Evolutionary conservation across 2,888 invertebrate species (phyloP).

Genomic region (Watsonalla binaria): DNA sequence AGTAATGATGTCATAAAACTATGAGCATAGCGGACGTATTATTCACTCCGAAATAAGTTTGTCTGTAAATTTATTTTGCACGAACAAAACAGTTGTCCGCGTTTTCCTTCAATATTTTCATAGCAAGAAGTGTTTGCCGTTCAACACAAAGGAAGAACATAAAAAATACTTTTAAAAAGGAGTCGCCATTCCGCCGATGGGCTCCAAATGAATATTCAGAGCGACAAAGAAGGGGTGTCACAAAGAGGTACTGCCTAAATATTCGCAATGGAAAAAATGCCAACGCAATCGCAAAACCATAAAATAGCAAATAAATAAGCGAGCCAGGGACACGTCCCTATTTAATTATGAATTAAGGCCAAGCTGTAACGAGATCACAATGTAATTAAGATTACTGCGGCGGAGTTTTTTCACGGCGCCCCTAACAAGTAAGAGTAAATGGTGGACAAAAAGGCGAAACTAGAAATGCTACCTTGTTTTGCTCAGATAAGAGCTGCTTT

Average conservation of each 20-base stretch:
- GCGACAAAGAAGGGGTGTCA: slow-evolving; percentile 66
- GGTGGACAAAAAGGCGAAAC: slow-evolving; percentile 49
- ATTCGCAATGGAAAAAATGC: slow-evolving; percentile 48
- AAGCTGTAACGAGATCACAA: slow-evolving; percentile 75
- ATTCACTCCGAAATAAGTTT: slow-evolving; percentile 13
- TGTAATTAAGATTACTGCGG: slow-evolving; percentile 77
- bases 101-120: slow-evolving; percentile 51
- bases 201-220: slow-evolving; percentile 74
- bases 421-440: slow-evolving; percentile 61
- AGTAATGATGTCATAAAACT: background rate
- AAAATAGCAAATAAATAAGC: slow-evolving; percentile 74
- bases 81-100: slow-evolving; percentile 31
- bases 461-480: slow-evolving; percentile 42
- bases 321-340: slow-evolving; percentile 65
- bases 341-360: slow-evolving; percentile 77
- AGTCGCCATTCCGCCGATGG: slow-evolving; percentile 66
- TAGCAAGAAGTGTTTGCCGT: slow-evolving; percentile 46
- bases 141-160: slow-evolving; percentile 51
- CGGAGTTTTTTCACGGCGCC: slow-evolving; percentile 59
- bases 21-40: background rate
- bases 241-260: slow-evolving; percentile 55
- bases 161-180: slow-evolving; percentile 65
- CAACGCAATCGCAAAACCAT: slow-evolving; percentile 63
- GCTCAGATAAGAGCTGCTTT: slow-evolving; percentile 17
- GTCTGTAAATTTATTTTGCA: slow-evolving; percentile 18